Base-by-base conservation (phyloP, 2,888 invertebrate species). In the Hydropsyche betteni region DNA sequence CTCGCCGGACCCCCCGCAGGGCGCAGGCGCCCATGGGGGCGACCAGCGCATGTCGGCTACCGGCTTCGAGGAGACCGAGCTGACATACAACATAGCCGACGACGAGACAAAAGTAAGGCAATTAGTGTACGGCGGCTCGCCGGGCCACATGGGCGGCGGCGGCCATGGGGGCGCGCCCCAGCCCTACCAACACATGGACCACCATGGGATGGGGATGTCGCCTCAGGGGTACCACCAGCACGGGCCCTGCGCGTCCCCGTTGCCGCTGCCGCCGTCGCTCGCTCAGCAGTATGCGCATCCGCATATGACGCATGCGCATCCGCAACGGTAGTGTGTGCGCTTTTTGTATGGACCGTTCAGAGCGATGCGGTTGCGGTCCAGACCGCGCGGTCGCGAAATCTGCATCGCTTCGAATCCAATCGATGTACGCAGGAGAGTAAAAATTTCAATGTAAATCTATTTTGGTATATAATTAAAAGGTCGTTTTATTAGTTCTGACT, bases 41-140 rank as follows among this genome's bases (percentile, higher is more conserved):
- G 97, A 98, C 88, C 98, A 98, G 86, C 90, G 98, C 81, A 98
- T 98, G 98, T 97, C 97, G 78, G 98, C 98, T 79, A 97, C 97
- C 75, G 98, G 98, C 82, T 98, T 96, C 90, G 98, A 98, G 89
- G 98, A 98, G 88, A 97, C 98, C 80, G 98, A 98, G 90, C 92
- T 98, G 83, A 97, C 96, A 83, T 98, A 97, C 91, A 95, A 95
- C 90, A 94, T 95, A 86, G 93, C 93, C 87, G 95, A 96, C 89
- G 96, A 96, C 90, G 94, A 97, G 87, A 94, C 94, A 90, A 96
- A 96, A 95, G 96, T 96, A 94, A 95, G 96, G 89, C 95, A 95
- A 92, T 92, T 95, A 92, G 94, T 94, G 89, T 95, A 95, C 89
- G 90, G 90, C 82, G 89, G 90, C 81, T 91, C 92, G 82, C 89